These are phyloP conservation scores for Parus major DNA, from an alignment of 2,113 vertebrate species.

Conservation along the genomic window DNA sequence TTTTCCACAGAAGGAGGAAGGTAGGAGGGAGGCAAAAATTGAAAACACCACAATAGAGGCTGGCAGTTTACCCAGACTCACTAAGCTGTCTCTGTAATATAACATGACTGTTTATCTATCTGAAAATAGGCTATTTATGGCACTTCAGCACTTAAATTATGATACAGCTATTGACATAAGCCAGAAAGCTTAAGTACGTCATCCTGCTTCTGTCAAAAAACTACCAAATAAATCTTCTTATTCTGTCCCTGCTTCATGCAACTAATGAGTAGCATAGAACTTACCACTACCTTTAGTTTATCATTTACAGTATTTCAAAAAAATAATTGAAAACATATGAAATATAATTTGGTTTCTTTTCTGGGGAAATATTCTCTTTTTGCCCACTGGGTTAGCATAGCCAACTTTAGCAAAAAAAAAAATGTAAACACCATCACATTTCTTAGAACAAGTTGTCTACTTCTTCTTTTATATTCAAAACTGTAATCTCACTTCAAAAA, in stretches of 20 bases:
- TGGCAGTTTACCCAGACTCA: background rate
- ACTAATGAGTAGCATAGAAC: background rate
- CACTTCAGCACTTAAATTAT: background rate
- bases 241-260: background rate
- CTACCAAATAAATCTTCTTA: background rate
- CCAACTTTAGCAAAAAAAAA: background rate
- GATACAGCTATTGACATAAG: background rate
- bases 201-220: background rate
- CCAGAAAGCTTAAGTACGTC: background rate
- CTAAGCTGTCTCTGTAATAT: background rate
- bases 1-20: background rate
- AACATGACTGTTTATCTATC: background rate
- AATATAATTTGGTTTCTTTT: background rate
- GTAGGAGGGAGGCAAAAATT: background rate
- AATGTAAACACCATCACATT: background rate
- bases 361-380: background rate
- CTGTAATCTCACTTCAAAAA: background rate
- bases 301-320: background rate
- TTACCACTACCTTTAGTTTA: background rate
- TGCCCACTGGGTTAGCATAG: background rate
- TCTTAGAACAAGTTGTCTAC: background rate
- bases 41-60: background rate
- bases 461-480: background rate
- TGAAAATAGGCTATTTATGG: background rate
- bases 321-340: background rate